These are phyloP conservation scores for Furcifer pardalis DNA, from an alignment of 2,797 vertebrate genomes.

Conservation along the genomic window DNA sequence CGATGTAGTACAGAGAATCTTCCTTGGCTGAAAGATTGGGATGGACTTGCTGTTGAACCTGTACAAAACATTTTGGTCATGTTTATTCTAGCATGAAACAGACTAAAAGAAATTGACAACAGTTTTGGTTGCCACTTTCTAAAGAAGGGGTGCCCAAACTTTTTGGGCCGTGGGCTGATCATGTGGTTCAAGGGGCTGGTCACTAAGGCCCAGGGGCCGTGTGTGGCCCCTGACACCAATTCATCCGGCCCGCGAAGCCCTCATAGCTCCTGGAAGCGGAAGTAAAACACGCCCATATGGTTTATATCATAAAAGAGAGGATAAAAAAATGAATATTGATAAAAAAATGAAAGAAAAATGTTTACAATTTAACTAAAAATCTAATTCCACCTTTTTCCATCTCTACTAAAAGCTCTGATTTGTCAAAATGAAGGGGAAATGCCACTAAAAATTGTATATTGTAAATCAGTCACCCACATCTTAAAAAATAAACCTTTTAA, in stretches of 20 bases:
- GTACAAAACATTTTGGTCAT: constrained; percentile 44
- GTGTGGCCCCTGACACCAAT: no score
- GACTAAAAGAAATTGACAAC: fast-evolving
- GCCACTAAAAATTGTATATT: not conserved
- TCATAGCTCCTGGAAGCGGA: no score
- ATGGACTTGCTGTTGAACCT: constrained; percentile 98
- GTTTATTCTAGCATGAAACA: not conserved
- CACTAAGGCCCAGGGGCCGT: no score
- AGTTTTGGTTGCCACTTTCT: not conserved
- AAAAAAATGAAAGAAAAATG: not conserved
- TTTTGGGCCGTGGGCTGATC: no score
- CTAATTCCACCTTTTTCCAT: not conserved
- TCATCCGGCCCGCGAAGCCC: no score
- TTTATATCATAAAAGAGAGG: no score
- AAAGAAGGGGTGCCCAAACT: no score
- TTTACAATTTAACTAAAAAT: not conserved
- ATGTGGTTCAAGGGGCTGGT: no score
- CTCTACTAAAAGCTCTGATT: not conserved
- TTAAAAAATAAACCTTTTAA: not conserved
- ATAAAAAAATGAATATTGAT: no score
- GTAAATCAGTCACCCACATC: not conserved
- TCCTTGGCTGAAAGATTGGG: constrained; percentile 94
- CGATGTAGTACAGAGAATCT: constrained; percentile 95
- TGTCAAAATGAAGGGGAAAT: not conserved
- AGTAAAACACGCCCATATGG: no score